Evolutionary conservation across 2,797 vertebrate species (phyloP).

Genomic region (Poliocrania exsul): DNA sequence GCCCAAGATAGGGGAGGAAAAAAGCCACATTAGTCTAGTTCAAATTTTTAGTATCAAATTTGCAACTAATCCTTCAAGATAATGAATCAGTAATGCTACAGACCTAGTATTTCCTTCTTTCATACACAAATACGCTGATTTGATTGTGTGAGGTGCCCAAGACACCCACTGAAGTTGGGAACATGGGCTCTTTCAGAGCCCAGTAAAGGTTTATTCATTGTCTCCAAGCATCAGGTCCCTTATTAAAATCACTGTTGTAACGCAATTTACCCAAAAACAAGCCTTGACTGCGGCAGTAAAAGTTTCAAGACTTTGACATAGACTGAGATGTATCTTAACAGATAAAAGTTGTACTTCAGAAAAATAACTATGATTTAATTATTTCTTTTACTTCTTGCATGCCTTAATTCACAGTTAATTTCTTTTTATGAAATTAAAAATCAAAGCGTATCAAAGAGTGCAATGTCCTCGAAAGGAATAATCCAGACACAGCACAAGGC

Average conservation of each 20-base stretch:
- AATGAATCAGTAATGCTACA: not conserved
- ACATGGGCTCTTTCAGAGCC: not conserved
- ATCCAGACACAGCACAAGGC: fast-evolving
- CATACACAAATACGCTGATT: not conserved
- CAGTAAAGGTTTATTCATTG: not conserved
- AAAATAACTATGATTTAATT: not conserved
- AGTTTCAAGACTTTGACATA: not conserved
- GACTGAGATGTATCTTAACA: not conserved
- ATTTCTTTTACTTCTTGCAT: not conserved
- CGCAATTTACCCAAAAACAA: not conserved
- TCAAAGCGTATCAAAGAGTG: not conserved
- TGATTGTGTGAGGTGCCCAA: fast-evolving
- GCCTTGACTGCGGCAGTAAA: not conserved
- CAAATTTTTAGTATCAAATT: not conserved
- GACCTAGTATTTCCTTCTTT: not conserved
- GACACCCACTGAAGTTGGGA: not conserved
- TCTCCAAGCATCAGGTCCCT: not conserved
- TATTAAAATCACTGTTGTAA: not conserved
- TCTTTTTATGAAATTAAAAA: not conserved
- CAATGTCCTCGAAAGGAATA: not conserved
- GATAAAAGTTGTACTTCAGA: not conserved
- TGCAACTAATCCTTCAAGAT: not conserved
- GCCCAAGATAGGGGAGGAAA: not conserved
- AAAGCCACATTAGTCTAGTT: not conserved
- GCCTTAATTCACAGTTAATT: not conserved